These are phyloP conservation scores for Oeneis ivallda DNA, from an alignment of 2,888 invertebrate species.

Conservation along the genomic window DNA sequence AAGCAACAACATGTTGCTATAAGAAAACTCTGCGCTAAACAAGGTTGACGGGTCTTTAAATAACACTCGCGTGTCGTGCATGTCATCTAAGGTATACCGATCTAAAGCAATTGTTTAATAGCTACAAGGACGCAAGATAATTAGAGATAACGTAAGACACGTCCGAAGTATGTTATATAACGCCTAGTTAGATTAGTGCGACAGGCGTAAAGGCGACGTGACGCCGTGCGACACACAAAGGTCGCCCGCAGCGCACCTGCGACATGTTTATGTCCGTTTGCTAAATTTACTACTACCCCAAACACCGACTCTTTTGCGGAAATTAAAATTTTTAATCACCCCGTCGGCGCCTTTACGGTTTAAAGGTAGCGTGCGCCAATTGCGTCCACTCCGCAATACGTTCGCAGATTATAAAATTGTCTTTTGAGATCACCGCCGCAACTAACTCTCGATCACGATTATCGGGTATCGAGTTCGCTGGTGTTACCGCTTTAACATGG, in stretches of 20 bases:
- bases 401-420: constrained; percentile 61
- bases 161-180: constrained; percentile 1
- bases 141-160: constrained; percentile 1
- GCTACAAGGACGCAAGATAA: constrained; percentile 1
- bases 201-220: constrained; percentile 32
- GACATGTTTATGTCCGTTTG: constrained; percentile 73
- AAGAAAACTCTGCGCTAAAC: constrained; percentile 16
- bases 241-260: constrained; percentile 58
- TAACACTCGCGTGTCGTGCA: neutral
- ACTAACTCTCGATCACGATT: constrained; percentile 51
- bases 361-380: constrained; percentile 39
- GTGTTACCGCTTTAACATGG: constrained; percentile 29
- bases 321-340: constrained; percentile 70
- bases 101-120: too few relatives aligned
- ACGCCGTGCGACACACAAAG: constrained; percentile 51
- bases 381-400: constrained; percentile 47
- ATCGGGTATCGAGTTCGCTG: constrained; percentile 32
- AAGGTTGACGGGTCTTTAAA: constrained; percentile 23
- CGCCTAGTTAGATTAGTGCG: constrained; percentile 25
- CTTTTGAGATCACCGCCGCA: constrained; percentile 55
- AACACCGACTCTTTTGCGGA: constrained; percentile 50
- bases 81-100: neutral
- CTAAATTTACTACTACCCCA: constrained; percentile 66
- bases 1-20: neutral
- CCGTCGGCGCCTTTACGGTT: constrained; percentile 58